phyloP scores from a whole-genome alignment of 2,888 invertebrate genomes.

The Frankliniella fusca region DNA sequence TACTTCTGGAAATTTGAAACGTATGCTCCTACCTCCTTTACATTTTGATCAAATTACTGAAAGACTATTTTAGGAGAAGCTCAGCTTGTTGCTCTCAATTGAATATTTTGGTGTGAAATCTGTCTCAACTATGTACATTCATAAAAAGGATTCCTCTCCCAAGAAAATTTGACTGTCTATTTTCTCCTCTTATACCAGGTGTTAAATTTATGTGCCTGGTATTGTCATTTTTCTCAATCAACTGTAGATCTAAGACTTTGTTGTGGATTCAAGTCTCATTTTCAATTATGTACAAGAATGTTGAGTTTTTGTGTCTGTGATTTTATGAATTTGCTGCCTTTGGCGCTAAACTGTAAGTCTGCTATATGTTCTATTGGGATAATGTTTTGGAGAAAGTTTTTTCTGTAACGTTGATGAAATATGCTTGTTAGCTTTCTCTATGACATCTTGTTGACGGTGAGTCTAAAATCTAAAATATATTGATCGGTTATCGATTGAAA shows the following conservation, averaged over 20 bases:
- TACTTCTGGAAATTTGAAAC: background rate
- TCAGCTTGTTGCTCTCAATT: background rate
- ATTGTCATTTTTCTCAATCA: background rate
- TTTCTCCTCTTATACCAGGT: background rate
- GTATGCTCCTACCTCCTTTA: background rate
- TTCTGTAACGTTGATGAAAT: background rate
- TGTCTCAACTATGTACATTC: background rate
- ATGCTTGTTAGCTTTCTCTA: background rate
- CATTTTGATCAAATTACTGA: background rate
- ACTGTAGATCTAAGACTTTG: background rate
- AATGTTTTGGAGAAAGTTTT: background rate
- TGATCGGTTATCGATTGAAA: background rate
- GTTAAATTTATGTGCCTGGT: background rate
- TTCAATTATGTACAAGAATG: background rate
- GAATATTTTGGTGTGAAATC: background rate
- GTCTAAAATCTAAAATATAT: background rate
- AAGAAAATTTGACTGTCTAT: constrained; percentile 2
- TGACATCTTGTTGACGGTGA: background rate
- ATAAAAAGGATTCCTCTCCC: background rate
- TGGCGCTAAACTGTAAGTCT: constrained; percentile 7
- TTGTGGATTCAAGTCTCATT: background rate
- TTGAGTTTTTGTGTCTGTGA: constrained; percentile 19
- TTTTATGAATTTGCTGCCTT: background rate
- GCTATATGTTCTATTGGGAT: background rate
- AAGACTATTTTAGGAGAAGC: background rate